phyloP scores from a whole-genome alignment of 2,888 invertebrate genomes.

The Chalcis sispes region DNA sequence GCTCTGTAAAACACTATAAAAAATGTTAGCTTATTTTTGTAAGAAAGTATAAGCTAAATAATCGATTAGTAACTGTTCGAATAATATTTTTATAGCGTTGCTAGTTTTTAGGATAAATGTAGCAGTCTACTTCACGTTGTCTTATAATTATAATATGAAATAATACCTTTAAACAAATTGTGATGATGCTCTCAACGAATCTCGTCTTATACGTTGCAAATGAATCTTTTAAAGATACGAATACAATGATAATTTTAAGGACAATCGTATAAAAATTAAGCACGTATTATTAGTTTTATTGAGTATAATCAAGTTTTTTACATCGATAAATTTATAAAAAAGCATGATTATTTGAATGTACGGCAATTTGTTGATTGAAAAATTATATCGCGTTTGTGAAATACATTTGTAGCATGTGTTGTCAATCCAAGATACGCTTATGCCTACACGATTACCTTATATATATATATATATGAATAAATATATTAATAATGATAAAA shows the following conservation, averaged over 20 bases:
- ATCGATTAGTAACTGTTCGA: conserved; percentile 40
- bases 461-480: conserved; percentile 19
- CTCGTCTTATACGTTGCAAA: neutral
- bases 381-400: conserved; percentile 17
- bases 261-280: conserved; percentile 28
- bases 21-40: conserved; percentile 38
- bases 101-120: neutral
- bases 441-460: conserved; percentile 23
- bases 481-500: conserved; percentile 19
- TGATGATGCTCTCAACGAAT: conserved; percentile 20
- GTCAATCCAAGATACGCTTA: conserved; percentile 38
- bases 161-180: conserved; percentile 12
- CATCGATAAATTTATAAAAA: conserved; percentile 20
- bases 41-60: conserved; percentile 14
- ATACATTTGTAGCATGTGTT: conserved; percentile 21
- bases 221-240: too few relatives aligned
- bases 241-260: conserved; percentile 21
- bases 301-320: conserved; percentile 32
- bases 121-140: too few relatives aligned
- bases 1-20: neutral
- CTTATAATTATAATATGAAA: neutral
- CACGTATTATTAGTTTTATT: conserved; percentile 26
- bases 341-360: conserved; percentile 5
- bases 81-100: conserved; percentile 40
- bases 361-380: conserved; percentile 1